Evolutionary conservation across 2,113 vertebrate genomes (phyloP).

Genomic region (Oceanodroma tethys): DNA sequence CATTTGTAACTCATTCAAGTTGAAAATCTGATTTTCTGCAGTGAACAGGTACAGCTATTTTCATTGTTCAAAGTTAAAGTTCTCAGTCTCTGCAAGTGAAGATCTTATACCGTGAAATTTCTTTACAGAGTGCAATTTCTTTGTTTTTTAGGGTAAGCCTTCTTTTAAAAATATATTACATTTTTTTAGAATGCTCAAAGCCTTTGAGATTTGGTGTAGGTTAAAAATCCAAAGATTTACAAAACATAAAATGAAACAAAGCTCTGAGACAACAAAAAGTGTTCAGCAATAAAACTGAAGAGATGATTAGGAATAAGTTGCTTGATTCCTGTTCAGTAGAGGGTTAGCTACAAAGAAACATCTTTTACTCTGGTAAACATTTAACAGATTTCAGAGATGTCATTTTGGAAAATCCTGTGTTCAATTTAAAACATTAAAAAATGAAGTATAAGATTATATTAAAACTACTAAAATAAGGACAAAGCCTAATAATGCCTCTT

Average conservation of each 20-base stretch:
- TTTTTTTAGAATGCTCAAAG: not conserved
- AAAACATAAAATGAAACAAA: not conserved
- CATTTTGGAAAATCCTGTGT: not conserved
- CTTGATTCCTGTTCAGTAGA: not conserved
- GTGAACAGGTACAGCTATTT: not conserved
- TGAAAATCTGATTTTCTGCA: not conserved
- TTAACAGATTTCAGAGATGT: not conserved
- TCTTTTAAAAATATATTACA: not conserved
- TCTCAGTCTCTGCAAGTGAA: not conserved
- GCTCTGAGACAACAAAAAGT: not conserved
- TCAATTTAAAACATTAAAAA: not conserved
- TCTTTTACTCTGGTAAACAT: not conserved
- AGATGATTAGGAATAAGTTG: not conserved
- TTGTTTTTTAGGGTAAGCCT: not conserved
- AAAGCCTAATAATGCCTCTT: not conserved
- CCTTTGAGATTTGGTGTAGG: not conserved
- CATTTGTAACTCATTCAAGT: not conserved
- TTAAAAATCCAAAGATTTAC: not conserved
- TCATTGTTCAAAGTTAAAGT: not conserved
- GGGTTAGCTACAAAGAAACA: not conserved
- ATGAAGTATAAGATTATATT: not conserved
- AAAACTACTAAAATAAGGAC: not conserved
- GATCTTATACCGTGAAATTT: not conserved
- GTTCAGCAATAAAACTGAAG: not conserved
- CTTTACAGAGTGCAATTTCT: not conserved